A percentile compares a stretch with the other conserved stretches of the same genome.
Conservation (phyloP, 2,888 invertebrate species). For the Omphaloscelis lunosa region DNA sequence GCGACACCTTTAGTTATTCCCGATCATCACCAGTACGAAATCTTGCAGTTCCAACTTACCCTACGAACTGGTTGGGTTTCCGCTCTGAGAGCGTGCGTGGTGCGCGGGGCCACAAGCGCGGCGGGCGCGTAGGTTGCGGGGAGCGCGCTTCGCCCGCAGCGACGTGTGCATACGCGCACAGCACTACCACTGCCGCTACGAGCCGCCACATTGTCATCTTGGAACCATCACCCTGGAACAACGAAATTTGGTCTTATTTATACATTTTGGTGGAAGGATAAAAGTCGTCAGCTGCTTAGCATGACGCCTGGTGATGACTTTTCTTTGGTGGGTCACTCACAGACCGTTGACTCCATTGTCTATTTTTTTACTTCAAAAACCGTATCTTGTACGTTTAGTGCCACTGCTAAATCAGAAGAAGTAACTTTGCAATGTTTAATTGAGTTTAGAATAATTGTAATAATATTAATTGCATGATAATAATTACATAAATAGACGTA, state of each 20-base stretch:
- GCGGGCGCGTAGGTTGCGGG: constrained; percentile 72
- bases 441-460: too few species aligned
- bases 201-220: constrained; percentile 84
- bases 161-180: constrained; percentile 73
- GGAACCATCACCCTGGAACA: constrained; percentile 87
- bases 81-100: constrained; percentile 83
- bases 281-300: too few species aligned
- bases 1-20: background rate
- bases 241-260: background rate
- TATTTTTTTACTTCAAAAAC: too few species aligned
- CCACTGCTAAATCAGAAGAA: too few species aligned
- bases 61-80: constrained; percentile 84
- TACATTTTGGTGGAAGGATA: background rate
- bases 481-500: too few species aligned
- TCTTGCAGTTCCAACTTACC: constrained; percentile 74
- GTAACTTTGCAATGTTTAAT: too few species aligned
- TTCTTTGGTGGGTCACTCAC: too few species aligned
- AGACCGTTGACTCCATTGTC: too few species aligned
- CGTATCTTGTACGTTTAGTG: too few species aligned
- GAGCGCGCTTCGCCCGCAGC: constrained; percentile 79
- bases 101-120: constrained; percentile 82
- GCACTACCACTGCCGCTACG: constrained; percentile 77
- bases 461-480: too few species aligned
- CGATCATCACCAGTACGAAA: background rate
- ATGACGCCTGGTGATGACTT: too few species aligned